Percentiles rank a stretch among this genome's conserved stretches.
phyloP scores from a whole-genome alignment of 2,888 invertebrate genomes.

The Myopa tessellatipennis region DNA sequence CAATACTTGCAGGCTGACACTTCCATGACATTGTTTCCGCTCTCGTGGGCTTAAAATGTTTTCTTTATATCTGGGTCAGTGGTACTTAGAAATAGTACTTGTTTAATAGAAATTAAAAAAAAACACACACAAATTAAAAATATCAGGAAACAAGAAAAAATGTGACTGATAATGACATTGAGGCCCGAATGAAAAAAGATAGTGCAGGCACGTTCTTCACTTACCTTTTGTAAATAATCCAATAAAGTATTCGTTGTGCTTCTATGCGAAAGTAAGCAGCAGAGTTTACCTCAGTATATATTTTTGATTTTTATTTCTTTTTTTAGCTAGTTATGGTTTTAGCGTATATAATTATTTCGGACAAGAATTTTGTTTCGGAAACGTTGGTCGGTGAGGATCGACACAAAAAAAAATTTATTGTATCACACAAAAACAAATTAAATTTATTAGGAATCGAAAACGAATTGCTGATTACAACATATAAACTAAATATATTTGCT shows the following conservation, averaged over 20 bases:
- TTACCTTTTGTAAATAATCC: background rate
- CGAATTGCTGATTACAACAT: constrained; percentile 22
- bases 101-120: background rate
- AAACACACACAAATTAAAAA: background rate
- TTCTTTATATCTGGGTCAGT: constrained; percentile 25
- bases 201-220: background rate
- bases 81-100: constrained; percentile 14
- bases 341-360: no score
- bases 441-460: background rate
- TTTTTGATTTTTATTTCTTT: no score
- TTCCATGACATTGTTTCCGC: constrained; percentile 6
- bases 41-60: background rate
- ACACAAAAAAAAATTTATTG: no score
- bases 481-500: constrained; percentile 20
- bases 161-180: constrained; percentile 30
- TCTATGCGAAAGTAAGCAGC: no score
- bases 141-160: background rate
- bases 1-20: background rate
- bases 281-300: no score
- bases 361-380: no score
- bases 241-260: background rate
- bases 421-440: background rate
- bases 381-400: no score
- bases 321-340: no score
- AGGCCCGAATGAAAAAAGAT: background rate